Evolutionary conservation across 2,113 vertebrate genomes (phyloP).

Genomic region (Oophaga pumilio): DNA sequence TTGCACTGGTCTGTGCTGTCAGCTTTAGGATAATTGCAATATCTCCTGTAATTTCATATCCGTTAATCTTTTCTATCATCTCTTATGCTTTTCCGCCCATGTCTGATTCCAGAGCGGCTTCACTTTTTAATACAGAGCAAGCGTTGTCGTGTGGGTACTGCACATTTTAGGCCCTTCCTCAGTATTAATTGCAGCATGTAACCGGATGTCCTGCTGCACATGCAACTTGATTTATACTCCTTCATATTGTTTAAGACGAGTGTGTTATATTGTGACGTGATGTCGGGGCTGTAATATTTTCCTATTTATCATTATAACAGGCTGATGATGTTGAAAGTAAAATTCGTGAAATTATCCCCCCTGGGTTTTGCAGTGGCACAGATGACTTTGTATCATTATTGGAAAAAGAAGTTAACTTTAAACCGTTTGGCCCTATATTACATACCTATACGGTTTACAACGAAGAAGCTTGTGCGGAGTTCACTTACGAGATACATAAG

Average conservation of each 20-base stretch:
- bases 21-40: no score
- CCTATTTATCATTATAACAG: conserved; percentile 62
- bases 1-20: no score
- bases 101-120: no score
- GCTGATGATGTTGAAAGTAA: conserved; percentile 92
- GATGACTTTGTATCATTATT: conserved; percentile 92
- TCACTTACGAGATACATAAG: conserved; percentile 93
- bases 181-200: not conserved
- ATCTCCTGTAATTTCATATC: no score
- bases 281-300: not conserved
- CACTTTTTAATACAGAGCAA: no score
- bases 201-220: not conserved
- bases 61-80: no score
- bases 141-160: not conserved
- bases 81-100: no score
- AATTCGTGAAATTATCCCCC: conserved; percentile 89
- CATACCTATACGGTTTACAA: conserved; percentile 89
- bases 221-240: not conserved
- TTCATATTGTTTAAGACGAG: not conserved
- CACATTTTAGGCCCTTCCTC: not conserved
- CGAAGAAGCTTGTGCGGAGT: conserved; percentile 86
- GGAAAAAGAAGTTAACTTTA: conserved; percentile 96
- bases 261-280: not conserved
- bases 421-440: conserved; percentile 88
- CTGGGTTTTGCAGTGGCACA: conserved; percentile 88